Evolutionary conservation across 53 echinoderm and acorn worm species (phyloP).

Genomic region (Henricia sp.): DNA sequence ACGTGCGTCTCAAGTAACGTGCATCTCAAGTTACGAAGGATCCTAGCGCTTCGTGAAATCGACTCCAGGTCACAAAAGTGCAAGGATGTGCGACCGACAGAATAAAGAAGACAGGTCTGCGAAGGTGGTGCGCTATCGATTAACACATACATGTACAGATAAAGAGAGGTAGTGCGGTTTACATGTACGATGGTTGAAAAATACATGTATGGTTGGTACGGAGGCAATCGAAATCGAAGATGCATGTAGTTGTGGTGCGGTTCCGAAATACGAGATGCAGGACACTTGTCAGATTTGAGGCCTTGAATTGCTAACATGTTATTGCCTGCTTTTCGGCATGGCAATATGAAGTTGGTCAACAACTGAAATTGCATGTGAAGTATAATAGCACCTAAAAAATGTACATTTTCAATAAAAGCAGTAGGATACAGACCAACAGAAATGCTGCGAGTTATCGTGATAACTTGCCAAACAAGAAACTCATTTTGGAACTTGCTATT

Average conservation of each 20-base stretch:
- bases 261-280: not conserved
- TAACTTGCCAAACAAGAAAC: too few species aligned
- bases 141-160: not conserved
- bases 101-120: not conserved
- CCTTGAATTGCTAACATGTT: too few species aligned
- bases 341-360: not conserved
- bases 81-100: not conserved
- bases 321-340: too few species aligned
- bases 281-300: constrained; percentile 7
- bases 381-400: constrained; percentile 19
- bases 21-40: too few species aligned
- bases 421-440: constrained; percentile 15
- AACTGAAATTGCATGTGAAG: not conserved
- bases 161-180: not conserved
- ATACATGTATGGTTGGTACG: constrained; percentile 3
- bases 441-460: constrained; percentile 25
- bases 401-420: not conserved
- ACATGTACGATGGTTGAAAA: not conserved
- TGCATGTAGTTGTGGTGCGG: not conserved
- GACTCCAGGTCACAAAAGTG: not conserved
- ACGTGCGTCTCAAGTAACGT: too few species aligned
- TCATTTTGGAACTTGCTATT: too few species aligned
- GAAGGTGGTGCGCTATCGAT: not conserved
- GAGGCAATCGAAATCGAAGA: not conserved
- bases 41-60: too few species aligned